Base-by-base conservation (phyloP, 1,140 invertebrate species). In the Drosophila guanche region DNA sequence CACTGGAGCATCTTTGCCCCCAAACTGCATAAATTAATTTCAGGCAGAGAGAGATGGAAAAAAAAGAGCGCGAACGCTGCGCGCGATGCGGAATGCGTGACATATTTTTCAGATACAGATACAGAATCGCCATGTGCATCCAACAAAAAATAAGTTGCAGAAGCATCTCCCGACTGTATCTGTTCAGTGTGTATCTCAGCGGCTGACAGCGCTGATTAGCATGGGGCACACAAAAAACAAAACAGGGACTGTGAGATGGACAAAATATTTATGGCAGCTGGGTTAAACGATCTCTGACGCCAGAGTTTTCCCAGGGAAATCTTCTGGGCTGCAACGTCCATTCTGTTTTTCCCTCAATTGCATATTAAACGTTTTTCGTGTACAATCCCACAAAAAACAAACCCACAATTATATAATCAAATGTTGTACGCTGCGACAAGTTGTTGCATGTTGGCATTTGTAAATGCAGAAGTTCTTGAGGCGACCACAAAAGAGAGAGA, bases 21-120 rank as follows among this genome's bases (percentile, higher is more conserved):
- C 57, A 56, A 79, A 79, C 83, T 88, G 78, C 74, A 88, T 86
- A 88, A 86, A 86, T 86, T 88, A 88, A 88, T 88, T 80, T 55
- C 52, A 71, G 55, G 65, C 45, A 6, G 29, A 46, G 33, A 46
- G 33, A 10, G 48, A 48, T n/a, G 51, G 40, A 63, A 55, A 65
- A 42, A 25, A 20, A 65, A 50, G 40, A 45, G 41, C 27, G 27
- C 27, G 29, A 33, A 8, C 46, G 46, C 25, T 10, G 29, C 46
- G 46, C 25, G 42, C 42, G 43, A 52, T 20, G 51, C 77, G 57
- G 79, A 80, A 75, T 78, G 78, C 67, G 74, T 72, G 66, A 79
- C 70, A 86, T 76, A 76, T 70, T 69, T 47, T 71, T 71, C 48
- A 70, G 37, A 20, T 27, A 40, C 42, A 29, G 27, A 46, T 58